phyloP scores from a whole-genome alignment of 2,888 invertebrate species.

The Folsomia candida region DNA sequence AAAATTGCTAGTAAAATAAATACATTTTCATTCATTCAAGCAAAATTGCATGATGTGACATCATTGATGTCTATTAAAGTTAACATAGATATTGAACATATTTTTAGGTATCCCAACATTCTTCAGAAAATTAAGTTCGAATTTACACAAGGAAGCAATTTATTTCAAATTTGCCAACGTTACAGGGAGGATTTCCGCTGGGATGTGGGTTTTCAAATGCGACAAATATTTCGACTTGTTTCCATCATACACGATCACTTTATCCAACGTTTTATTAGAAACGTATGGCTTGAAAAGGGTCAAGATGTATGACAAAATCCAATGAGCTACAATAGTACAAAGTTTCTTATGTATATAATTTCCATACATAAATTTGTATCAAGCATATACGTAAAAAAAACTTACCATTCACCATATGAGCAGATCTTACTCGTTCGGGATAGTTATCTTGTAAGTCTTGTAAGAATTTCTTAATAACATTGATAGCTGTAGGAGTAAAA shows the following conservation, averaged over 20 bases:
- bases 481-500: conserved; percentile 1
- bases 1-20: too few relatives aligned
- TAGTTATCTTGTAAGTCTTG: conserved; percentile 5
- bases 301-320: conserved; percentile 5
- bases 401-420: conserved; percentile 4
- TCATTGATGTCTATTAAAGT: too few relatives aligned
- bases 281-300: neutral
- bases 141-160: too few relatives aligned
- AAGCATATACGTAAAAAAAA: neutral
- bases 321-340: neutral
- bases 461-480: neutral
- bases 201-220: too few relatives aligned
- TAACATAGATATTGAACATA: too few relatives aligned
- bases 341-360: too few relatives aligned
- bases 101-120: too few relatives aligned
- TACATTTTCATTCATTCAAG: too few relatives aligned
- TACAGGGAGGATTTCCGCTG: too few relatives aligned
- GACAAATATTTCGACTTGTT: neutral
- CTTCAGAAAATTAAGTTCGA: too few relatives aligned
- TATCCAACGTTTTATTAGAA: neutral
- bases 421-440: neutral
- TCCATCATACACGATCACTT: neutral
- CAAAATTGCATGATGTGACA: too few relatives aligned
- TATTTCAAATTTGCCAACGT: too few relatives aligned
- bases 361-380: neutral